Percentiles rank a stretch among this genome's conserved stretches.
Conservation (phyloP, 37 sponge, comb jelly and placozoan genomes). For the Chondrilla cf. caribensis region DNA sequence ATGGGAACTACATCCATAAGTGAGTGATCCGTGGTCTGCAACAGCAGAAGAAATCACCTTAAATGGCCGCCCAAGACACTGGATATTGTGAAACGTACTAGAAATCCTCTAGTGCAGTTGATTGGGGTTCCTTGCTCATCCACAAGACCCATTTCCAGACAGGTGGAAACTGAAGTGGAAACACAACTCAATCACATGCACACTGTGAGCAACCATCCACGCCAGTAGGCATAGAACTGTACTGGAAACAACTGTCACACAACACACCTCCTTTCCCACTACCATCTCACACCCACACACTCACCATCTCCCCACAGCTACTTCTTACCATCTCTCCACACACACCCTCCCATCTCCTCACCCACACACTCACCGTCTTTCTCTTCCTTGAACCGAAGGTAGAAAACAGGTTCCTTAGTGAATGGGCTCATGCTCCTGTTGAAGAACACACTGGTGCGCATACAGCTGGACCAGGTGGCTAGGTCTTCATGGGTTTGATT, state of each 20-base stretch:
- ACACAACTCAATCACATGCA: too few relatives aligned
- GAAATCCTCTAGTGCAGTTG: constrained; percentile 28
- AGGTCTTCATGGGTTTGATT: constrained; percentile 21
- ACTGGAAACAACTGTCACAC: not conserved
- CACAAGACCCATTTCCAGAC: constrained; percentile 20
- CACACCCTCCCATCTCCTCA: too few relatives aligned
- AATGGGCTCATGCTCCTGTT: not conserved
- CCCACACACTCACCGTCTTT: constrained; percentile 42
- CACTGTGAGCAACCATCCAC: too few relatives aligned
- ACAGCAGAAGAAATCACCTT: not conserved
- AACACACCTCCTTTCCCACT: not conserved
- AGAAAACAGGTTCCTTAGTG: not conserved
- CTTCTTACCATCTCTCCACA: too few relatives aligned
- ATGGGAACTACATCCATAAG: constrained; percentile 29
- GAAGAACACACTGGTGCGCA: not conserved
- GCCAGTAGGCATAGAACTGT: too few relatives aligned
- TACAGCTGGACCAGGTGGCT: constrained; percentile 21
- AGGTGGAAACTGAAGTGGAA: constrained; percentile 1
- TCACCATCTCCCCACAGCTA: too few relatives aligned
- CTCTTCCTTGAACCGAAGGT: constrained; percentile 17
- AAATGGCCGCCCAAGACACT: not conserved
- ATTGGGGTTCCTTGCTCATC: constrained; percentile 24
- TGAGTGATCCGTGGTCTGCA: constrained; percentile 37
- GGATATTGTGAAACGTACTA: constrained; percentile 19
- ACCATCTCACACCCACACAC: constrained; percentile 25